Percentiles rank a stretch among this genome's conserved stretches.
Evolutionary conservation across 1,140 invertebrate genomes (phyloP).

Genomic region (Drosophila suzukii): DNA sequence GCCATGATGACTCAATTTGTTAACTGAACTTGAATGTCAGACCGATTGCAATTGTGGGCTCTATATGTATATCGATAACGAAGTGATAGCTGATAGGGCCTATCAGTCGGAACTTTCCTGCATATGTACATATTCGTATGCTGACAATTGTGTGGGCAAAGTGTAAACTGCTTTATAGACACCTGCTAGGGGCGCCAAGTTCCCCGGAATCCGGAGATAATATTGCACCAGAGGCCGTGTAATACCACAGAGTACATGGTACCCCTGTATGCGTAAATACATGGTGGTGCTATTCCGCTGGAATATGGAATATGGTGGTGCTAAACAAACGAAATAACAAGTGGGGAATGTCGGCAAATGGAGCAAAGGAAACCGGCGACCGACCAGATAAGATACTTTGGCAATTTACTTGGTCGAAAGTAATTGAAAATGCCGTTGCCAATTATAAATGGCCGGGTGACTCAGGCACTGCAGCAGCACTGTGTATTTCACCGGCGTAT

Average conservation of each 20-base stretch:
- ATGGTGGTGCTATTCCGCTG: not conserved
- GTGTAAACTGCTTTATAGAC: constrained; percentile 8
- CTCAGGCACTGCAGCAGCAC: constrained; percentile 16
- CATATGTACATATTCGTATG: constrained; percentile 5
- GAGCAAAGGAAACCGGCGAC: constrained; percentile 69
- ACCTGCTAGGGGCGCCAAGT: constrained; percentile 34
- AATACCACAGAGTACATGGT: constrained; percentile 1
- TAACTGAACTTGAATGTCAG: constrained; percentile 44
- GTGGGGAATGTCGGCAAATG: constrained; percentile 43
- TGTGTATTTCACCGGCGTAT: not conserved
- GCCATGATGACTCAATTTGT: constrained; percentile 37
- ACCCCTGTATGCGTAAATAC: not conserved
- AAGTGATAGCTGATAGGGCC: constrained; percentile 69
- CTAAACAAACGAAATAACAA: constrained; percentile 17
- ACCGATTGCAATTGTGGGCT: too few relatives aligned
- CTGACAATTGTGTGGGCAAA: too few relatives aligned
- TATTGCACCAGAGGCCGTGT: constrained; percentile 11
- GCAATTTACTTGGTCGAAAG: constrained; percentile 42
- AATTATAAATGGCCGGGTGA: constrained; percentile 62
- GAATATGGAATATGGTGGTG: constrained; percentile 4
- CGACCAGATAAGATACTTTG: constrained; percentile 75
- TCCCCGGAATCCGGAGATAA: constrained; percentile 12
- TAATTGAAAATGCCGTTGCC: constrained; percentile 69
- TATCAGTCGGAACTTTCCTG: constrained; percentile 67
- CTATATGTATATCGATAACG: constrained; percentile 54